Evolutionary conservation across 2,113 vertebrate genomes (phyloP), one percentile per base, ranked within the genome.

Genomic region (Austrofundulus limnaeus): DNA sequence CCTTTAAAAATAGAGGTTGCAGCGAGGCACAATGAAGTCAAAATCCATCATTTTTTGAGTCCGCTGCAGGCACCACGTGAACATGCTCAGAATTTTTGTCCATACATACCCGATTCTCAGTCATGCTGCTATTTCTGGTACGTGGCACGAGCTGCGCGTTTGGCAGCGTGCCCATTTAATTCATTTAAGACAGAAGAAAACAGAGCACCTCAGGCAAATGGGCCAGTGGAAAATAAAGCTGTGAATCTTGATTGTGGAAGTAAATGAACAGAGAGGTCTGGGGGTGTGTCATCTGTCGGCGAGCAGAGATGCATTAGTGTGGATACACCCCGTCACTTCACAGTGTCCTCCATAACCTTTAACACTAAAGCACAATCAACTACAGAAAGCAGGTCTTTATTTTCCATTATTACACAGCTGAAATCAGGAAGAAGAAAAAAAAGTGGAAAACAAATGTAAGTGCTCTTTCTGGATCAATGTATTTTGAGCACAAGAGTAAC

Each of bases 151-250:
- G 61, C 68, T 4, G 52, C 13, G 28, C 62, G 53, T 61, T 72
- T 88, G 89, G 87, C 87, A 61, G 56, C 17, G 5, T 0, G 86
- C 89, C 89, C 82, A 65, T 90, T 90, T 89, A 90, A 90, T 89
- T 89, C 80, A 86, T 89, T 90, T 89, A 88, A 84, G 83, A 45
- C 73, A 34, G 79, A 81, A 56, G 68, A 78, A 83, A 89, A 86
- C 76, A 21, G 80, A 83, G 78, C 70, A 76, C 75, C 84, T 77
- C 80, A 72, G 75, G 87, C 85, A 78, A 80, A 70, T 75, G 58
- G 84, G 76, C 56, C 68, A 48, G 52, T 16, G 62, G 72, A 75
- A 77, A 84, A 86, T 81, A 77, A 77, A 85, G 83, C 76, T 2
- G 81, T 86, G 87, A 88, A 86, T 89, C 87, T 88, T 87, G 77